These are phyloP conservation scores for Pterobdella sp. DNA, from an alignment of 2,888 invertebrate species.

Conservation along the genomic window DNA sequence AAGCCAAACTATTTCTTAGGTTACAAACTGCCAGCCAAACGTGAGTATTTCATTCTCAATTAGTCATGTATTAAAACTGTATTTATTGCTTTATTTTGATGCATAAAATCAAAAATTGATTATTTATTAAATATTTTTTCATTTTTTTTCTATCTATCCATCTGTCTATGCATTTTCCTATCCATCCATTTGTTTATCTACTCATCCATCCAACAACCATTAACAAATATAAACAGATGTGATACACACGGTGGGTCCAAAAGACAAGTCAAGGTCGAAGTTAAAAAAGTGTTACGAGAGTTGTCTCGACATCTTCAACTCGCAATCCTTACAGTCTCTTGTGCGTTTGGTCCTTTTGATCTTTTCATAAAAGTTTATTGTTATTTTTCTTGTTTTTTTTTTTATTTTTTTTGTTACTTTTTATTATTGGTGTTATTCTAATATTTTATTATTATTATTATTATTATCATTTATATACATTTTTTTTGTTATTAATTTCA, in stretches of 20 bases:
- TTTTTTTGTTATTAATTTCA: not conserved
- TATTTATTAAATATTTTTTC: too few species aligned
- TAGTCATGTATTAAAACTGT: not conserved
- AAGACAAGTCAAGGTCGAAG: conserved; percentile 60
- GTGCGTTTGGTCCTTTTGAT: conserved; percentile 20
- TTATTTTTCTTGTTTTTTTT: not conserved
- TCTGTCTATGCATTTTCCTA: too few species aligned
- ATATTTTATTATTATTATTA: not conserved
- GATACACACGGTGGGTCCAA: conserved; percentile 81
- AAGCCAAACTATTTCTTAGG: too few species aligned
- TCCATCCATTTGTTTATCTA: too few species aligned
- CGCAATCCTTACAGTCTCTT: conserved; percentile 24
- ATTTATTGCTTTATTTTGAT: too few species aligned
- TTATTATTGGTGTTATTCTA: not conserved
- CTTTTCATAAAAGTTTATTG: not conserved
- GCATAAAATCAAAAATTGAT: not conserved
- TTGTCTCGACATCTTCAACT: conserved; percentile 17
- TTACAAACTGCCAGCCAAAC: conserved; percentile 73
- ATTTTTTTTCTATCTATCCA: too few species aligned
- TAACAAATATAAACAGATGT: too few species aligned
- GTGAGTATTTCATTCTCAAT: conserved; percentile 56
- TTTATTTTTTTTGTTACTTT: conserved; percentile 6
- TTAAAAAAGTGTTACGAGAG: conserved; percentile 23
- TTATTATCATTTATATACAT: not conserved
- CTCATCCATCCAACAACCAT: too few species aligned